Evolutionary conservation across 2,113 vertebrate species (phyloP).

Genomic region (Myrmophylax atrothorax): DNA sequence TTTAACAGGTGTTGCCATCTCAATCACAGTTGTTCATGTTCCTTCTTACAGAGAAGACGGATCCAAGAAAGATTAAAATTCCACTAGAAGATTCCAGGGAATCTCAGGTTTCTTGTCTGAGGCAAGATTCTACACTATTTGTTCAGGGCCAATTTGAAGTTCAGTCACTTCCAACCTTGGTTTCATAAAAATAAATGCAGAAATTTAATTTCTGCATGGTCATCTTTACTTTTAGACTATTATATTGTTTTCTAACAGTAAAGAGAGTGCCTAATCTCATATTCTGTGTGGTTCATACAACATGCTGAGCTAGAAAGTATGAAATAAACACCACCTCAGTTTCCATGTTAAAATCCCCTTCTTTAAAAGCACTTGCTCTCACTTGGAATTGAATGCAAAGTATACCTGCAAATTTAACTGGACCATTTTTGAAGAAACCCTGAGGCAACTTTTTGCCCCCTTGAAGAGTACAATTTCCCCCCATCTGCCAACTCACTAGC

Average conservation of each 20-base stretch:
- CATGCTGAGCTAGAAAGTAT: not conserved
- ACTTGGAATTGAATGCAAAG: not conserved
- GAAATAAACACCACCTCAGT: not conserved
- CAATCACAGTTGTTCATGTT: not conserved
- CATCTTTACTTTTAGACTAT: not conserved
- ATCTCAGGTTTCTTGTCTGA: not conserved
- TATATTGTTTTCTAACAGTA: not conserved
- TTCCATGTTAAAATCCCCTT: not conserved
- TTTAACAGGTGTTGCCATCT: not conserved
- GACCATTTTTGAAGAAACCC: not conserved
- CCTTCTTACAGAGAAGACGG: not conserved
- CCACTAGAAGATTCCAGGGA: not conserved
- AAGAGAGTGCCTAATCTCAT: not conserved
- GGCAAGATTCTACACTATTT: not conserved
- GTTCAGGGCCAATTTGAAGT: not conserved
- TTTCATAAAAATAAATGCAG: not conserved
- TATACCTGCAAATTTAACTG: not conserved
- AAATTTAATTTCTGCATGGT: not conserved
- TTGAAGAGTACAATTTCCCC: not conserved
- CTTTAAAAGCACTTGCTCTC: not conserved
- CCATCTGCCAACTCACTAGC: not conserved
- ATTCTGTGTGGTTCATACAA: not conserved
- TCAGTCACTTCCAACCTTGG: not conserved
- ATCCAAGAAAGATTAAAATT: not conserved
- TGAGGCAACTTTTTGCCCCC: not conserved